These are phyloP conservation scores for Eutrigla gurnardus DNA, from an alignment of 2,797 vertebrate species.

Conservation along the genomic window DNA sequence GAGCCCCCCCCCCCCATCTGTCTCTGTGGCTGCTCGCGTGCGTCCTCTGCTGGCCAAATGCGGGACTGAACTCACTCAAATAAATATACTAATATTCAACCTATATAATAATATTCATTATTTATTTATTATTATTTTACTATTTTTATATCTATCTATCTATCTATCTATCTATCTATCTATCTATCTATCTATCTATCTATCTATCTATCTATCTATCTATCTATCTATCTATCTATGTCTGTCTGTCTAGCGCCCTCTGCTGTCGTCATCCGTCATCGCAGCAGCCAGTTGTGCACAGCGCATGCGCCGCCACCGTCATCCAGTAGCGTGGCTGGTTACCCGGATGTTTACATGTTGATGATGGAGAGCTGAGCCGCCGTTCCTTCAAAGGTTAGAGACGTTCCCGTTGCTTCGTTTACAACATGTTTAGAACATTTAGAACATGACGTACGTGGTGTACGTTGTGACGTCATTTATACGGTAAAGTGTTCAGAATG, in stretches of 20 bases:
- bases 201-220: too few relatives aligned
- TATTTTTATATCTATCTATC: too few relatives aligned
- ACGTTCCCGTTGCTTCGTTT: not conserved
- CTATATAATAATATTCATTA: too few relatives aligned
- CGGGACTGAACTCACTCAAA: not conserved
- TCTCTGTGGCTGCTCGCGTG: slow-evolving; percentile 20
- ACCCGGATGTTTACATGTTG: slow-evolving; percentile 54
- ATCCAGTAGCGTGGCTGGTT: not conserved
- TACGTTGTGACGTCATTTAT: too few relatives aligned
- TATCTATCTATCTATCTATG: not conserved
- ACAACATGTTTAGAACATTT: not conserved
- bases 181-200: too few relatives aligned
- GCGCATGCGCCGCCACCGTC: not conserved
- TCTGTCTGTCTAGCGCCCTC: not conserved
- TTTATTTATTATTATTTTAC: too few relatives aligned
- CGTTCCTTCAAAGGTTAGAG: slow-evolving; percentile 46
- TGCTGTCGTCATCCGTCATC: not conserved
- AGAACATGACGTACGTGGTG: not conserved
- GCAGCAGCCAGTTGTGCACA: not conserved
- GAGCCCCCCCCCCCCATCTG: not conserved
- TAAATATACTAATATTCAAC: too few relatives aligned
- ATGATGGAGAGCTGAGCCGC: slow-evolving; percentile 1
- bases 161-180: too few relatives aligned
- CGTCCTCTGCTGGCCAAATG: slow-evolving; percentile 66
- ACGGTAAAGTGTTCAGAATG: not conserved